These are phyloP conservation scores for Sminthurinus aureus DNA, from an alignment of 2,888 invertebrate species.

Conservation along the genomic window DNA sequence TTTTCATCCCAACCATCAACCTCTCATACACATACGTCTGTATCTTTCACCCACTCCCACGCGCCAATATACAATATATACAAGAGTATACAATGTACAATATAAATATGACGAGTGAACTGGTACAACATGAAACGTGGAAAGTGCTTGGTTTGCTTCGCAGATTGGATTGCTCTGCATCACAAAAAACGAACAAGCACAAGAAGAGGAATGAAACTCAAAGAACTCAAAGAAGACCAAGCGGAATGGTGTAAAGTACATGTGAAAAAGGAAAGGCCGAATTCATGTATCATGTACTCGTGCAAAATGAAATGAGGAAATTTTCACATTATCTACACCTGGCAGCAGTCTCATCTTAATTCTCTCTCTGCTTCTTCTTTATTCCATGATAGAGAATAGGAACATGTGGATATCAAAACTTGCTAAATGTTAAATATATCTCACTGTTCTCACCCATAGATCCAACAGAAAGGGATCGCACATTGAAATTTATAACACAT, in stretches of 20 bases:
- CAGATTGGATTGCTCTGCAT: not conserved
- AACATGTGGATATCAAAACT: not conserved
- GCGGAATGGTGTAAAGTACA: not conserved
- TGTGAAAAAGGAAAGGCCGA: slow-evolving; percentile 17
- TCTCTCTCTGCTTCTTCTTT: not conserved
- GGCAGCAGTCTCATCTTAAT: slow-evolving; percentile 22
- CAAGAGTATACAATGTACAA: not conserved
- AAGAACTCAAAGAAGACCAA: not conserved
- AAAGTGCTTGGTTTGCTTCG: not conserved
- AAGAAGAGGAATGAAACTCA: not conserved
- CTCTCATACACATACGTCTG: not conserved
- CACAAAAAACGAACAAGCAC: not conserved
- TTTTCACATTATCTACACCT: slow-evolving; percentile 42
- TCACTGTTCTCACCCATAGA: not conserved
- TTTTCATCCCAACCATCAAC: slow-evolving; percentile 22
- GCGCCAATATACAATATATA: not conserved
- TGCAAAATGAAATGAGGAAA: slow-evolving; percentile 43
- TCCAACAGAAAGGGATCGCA: not conserved
- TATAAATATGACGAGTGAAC: not conserved
- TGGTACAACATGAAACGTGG: not conserved
- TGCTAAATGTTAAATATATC: not conserved
- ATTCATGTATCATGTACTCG: slow-evolving; percentile 24
- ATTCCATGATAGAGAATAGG: not conserved
- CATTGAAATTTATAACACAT: too few species aligned
- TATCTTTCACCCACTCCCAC: slow-evolving; percentile 14